A percentile compares a stretch with the other conserved stretches of the same genome.
phyloP scores from a whole-genome alignment of 2,888 invertebrate species.

The Mimas tiliae region DNA sequence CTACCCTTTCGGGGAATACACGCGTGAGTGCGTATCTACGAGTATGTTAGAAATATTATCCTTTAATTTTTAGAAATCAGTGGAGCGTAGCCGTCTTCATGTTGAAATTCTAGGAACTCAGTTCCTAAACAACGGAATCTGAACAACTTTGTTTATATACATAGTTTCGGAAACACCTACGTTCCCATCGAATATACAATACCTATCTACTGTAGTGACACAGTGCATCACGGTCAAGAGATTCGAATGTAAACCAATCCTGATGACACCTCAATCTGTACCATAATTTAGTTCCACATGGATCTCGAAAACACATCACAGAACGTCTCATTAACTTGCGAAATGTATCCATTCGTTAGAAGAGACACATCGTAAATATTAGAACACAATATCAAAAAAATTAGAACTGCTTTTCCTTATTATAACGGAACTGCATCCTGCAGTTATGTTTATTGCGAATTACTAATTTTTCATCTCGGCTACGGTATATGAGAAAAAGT shows the following conservation, averaged over 20 bases:
- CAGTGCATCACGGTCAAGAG: background rate
- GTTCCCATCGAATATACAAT: background rate
- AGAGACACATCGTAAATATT: constrained; percentile 5
- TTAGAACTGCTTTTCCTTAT: background rate
- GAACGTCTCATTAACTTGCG: background rate
- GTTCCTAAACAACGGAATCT: background rate
- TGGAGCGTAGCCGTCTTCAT: background rate
- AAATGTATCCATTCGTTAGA: background rate
- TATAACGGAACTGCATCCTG: background rate
- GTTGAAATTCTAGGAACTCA: background rate
- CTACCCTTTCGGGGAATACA: no score
- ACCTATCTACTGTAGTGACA: background rate
- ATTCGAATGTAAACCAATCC: background rate
- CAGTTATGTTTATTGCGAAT: constrained; percentile 14
- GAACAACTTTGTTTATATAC: background rate
- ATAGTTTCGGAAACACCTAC: background rate
- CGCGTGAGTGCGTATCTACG: no score
- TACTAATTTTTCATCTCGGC: constrained; percentile 7
- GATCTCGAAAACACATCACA: background rate
- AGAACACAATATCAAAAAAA: background rate
- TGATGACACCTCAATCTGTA: background rate
- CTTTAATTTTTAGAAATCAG: no score
- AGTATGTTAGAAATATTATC: no score
- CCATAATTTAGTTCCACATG: background rate
- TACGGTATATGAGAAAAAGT: background rate